Percentiles rank a stretch among this genome's conserved stretches.
phyloP scores from a whole-genome alignment of 2,888 invertebrate genomes.

The Uloborus plumipes region DNA sequence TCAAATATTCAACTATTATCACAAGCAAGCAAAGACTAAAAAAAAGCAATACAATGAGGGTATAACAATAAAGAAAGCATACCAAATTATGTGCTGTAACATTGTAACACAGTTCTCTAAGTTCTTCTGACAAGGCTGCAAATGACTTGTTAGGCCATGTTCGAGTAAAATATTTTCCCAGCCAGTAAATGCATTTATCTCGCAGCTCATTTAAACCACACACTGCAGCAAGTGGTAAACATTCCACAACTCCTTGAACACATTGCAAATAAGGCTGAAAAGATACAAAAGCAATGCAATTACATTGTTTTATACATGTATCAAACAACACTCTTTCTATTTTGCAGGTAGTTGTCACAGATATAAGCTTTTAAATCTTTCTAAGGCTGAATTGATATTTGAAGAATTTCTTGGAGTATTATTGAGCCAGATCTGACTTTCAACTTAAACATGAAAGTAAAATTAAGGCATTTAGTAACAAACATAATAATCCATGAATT shows the following conservation, averaged over 20 bases:
- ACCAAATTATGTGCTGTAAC: slow-evolving; percentile 60
- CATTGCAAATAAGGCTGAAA: slow-evolving; percentile 89
- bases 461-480: too few relatives aligned
- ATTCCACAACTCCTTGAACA: slow-evolving; percentile 87
- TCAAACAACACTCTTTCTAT: too few relatives aligned
- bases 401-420: too few relatives aligned
- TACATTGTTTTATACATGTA: too few relatives aligned
- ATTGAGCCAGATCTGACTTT: too few relatives aligned
- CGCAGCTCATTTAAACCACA: slow-evolving; percentile 90
- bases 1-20: slow-evolving; percentile 2
- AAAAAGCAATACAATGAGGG: not conserved
- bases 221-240: slow-evolving; percentile 85
- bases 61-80: slow-evolving; percentile 1
- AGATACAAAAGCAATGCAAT: slow-evolving; percentile 29
- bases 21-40: too few relatives aligned
- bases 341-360: too few relatives aligned
- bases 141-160: slow-evolving; percentile 94
- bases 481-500: too few relatives aligned
- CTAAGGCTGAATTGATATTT: too few relatives aligned
- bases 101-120: slow-evolving; percentile 80
- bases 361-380: too few relatives aligned
- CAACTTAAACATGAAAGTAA: too few relatives aligned
- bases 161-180: slow-evolving; percentile 85
- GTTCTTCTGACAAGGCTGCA: slow-evolving; percentile 84
- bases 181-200: slow-evolving; percentile 88